Conservation (phyloP, 2,888 invertebrate genomes). For the Latrodectus elegans region DNA sequence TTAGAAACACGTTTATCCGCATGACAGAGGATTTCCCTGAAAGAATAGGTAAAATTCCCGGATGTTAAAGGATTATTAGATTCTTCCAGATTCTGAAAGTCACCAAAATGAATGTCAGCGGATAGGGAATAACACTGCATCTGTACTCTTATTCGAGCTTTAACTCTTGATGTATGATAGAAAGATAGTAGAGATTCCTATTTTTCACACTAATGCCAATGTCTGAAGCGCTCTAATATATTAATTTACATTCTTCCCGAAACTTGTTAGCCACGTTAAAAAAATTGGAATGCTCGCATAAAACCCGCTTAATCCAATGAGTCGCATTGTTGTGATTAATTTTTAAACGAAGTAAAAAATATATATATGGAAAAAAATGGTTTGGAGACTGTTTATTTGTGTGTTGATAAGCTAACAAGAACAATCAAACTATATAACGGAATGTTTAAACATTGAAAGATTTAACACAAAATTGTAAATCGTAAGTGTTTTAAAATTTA, state of each 20-base stretch:
- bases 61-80: too few relatives aligned
- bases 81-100: too few relatives aligned
- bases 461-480: conserved; percentile 44
- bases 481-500: conserved; percentile 47
- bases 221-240: conserved; percentile 35
- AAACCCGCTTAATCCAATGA: conserved; percentile 60
- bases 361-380: conserved; percentile 7
- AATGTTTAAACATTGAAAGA: conserved; percentile 63
- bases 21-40: too few relatives aligned
- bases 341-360: conserved; percentile 45
- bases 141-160: too few relatives aligned
- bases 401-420: conserved; percentile 65
- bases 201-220: conserved; percentile 16
- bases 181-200: too few relatives aligned
- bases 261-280: conserved; percentile 62
- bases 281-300: conserved; percentile 44
- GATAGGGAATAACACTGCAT: too few relatives aligned
- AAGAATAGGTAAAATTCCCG: too few relatives aligned
- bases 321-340: conserved; percentile 35
- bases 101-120: too few relatives aligned
- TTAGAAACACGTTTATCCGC: too few relatives aligned
- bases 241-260: conserved; percentile 58
- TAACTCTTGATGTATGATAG: too few relatives aligned
- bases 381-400: conserved; percentile 45
- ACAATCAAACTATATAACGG: conserved; percentile 68